Conservation (phyloP, 2,797 vertebrate species). For the Syndactyla subalaris region DNA sequence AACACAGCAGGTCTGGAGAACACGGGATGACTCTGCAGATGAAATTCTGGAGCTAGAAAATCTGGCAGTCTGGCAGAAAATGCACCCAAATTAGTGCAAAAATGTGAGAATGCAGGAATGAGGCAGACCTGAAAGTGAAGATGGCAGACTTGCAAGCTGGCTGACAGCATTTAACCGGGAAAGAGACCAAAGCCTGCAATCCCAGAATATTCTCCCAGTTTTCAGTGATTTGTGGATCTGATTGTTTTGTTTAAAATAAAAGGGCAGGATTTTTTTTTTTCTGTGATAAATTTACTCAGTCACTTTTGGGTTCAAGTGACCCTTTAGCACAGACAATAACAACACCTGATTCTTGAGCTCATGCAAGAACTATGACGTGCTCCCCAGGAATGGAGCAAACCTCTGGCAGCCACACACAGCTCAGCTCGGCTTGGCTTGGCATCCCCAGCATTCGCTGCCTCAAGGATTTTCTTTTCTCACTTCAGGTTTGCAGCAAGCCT, state of each 20-base stretch:
- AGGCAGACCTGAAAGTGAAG: neutral
- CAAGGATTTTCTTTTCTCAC: neutral
- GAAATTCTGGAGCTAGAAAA: neutral
- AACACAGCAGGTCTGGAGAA: neutral
- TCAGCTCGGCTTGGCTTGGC: fast-evolving
- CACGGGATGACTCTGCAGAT: neutral
- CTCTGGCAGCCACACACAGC: neutral
- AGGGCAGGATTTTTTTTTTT: neutral
- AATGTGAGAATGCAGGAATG: neutral
- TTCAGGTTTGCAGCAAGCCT: neutral
- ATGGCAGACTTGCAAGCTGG: neutral
- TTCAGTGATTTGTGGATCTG: neutral
- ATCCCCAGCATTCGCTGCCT: fast-evolving
- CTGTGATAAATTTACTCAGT: neutral
- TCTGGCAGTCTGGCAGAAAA: neutral
- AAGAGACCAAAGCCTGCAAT: neutral
- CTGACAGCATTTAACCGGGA: neutral
- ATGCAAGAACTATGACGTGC: fast-evolving
- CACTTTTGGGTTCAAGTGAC: neutral
- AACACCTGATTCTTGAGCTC: neutral
- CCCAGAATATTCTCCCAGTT: neutral
- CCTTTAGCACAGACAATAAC: neutral
- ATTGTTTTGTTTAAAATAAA: neutral
- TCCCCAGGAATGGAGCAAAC: neutral
- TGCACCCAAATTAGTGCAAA: neutral